Percentiles rank a stretch among this genome's conserved stretches.
These are phyloP conservation scores for Alouatta palliata DNA, from an alignment of 2,113 vertebrate genomes.

Conservation along the genomic window DNA sequence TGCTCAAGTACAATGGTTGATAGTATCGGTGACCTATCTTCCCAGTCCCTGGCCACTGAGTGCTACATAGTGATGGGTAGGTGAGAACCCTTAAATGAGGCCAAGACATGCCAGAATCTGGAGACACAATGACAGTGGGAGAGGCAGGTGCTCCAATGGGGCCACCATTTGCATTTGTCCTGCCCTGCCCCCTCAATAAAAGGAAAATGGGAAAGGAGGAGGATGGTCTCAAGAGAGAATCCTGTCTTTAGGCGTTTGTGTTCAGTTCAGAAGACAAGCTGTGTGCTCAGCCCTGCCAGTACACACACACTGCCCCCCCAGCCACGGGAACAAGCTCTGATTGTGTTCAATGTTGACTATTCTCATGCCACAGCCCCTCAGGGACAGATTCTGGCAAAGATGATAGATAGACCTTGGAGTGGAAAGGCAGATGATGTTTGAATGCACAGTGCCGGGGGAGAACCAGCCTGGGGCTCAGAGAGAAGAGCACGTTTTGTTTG, in stretches of 20 bases:
- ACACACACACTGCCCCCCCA: neutral
- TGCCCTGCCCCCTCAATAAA: neutral
- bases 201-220: neutral
- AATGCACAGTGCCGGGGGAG: neutral
- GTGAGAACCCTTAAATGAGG: neutral
- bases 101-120: neutral
- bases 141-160: neutral
- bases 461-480: neutral
- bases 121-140: neutral
- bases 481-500: constrained; percentile 68
- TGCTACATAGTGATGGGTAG: neutral
- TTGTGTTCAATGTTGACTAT: constrained; percentile 53
- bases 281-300: neutral
- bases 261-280: neutral
- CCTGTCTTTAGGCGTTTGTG: neutral
- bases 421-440: constrained; percentile 56
- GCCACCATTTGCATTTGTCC: neutral
- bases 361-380: neutral
- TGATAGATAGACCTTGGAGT: constrained; percentile 66
- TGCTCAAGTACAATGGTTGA: neutral
- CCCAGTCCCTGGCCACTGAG: neutral
- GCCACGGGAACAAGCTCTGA: constrained; percentile 20
- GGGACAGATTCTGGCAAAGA: constrained; percentile 66
- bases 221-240: neutral
- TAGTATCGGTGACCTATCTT: neutral